Evolutionary conservation across 2,113 vertebrate genomes (phyloP).

Genomic region (Astur gentilis): DNA sequence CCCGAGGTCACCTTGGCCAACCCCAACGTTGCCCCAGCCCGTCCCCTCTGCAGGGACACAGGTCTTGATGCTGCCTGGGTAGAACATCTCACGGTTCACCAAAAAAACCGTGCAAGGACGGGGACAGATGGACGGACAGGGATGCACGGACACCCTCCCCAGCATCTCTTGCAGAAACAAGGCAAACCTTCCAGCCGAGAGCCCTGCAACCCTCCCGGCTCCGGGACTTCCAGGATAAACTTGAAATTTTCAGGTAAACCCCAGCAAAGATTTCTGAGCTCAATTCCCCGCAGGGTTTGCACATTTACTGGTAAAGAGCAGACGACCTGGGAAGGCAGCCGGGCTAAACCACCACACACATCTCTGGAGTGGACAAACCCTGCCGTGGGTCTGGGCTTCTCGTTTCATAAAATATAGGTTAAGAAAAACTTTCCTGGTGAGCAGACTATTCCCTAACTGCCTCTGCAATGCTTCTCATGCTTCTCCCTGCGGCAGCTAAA

Average conservation of each 20-base stretch:
- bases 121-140: background rate
- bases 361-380: background rate
- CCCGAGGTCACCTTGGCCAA: background rate
- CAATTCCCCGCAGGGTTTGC: background rate
- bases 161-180: background rate
- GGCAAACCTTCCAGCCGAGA: background rate
- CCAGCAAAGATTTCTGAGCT: background rate
- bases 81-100: background rate
- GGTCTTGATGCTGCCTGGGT: background rate
- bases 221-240: background rate
- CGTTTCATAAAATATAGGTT: fast-evolving
- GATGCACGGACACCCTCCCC: too few relatives aligned
- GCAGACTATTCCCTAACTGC: background rate
- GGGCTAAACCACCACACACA: background rate
- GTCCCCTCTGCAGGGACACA: fast-evolving
- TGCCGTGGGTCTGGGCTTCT: background rate
- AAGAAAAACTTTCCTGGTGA: background rate
- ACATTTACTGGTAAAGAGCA: fast-evolving
- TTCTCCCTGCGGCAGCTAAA: background rate
- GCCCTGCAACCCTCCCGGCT: background rate
- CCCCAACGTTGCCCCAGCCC: background rate
- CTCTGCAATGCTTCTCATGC: fast-evolving
- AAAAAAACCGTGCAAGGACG: fast-evolving
- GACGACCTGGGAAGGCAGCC: fast-evolving
- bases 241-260: background rate